Evolutionary conservation across 2,797 vertebrate species (phyloP).

Genomic region (Micropoecilia bifurca): DNA sequence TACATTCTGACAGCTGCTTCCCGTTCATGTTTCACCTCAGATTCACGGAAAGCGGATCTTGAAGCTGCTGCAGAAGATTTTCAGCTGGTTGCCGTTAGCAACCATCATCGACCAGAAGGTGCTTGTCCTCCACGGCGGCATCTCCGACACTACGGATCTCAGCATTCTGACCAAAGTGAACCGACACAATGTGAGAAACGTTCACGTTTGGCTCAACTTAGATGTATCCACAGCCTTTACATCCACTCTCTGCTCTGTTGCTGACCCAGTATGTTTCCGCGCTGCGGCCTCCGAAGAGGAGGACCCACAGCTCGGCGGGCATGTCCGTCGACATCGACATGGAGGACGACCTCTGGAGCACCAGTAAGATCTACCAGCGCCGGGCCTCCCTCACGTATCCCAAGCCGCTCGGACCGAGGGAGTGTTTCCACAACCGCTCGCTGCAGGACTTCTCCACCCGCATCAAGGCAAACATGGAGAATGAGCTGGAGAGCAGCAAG

Average conservation of each 20-base stretch:
- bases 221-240: neutral
- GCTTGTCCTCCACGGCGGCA: slow-evolving; percentile 90
- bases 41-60: slow-evolving; percentile 91
- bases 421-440: slow-evolving; percentile 74
- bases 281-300: slow-evolving; percentile 84
- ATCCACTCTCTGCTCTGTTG: slow-evolving; percentile 1
- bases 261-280: slow-evolving; percentile 87
- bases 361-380: slow-evolving; percentile 55
- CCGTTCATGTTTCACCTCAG: slow-evolving; percentile 46
- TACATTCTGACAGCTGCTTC: neutral
- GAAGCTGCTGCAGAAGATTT: slow-evolving; percentile 90
- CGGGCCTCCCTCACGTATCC: slow-evolving; percentile 61
- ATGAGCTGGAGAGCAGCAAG: slow-evolving; percentile 73
- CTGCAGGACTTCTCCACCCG: slow-evolving; percentile 77
- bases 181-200: slow-evolving; percentile 85
- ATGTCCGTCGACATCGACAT: slow-evolving; percentile 67
- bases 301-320: slow-evolving; percentile 16
- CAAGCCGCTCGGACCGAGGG: slow-evolving; percentile 48
- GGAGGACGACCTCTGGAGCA: slow-evolving; percentile 52
- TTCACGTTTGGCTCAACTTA: neutral
- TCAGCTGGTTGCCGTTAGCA: slow-evolving; percentile 93
- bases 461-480: slow-evolving; percentile 65
- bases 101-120: slow-evolving; percentile 93
- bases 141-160: slow-evolving; percentile 91
- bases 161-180: slow-evolving; percentile 84